Percentiles rank a stretch among this genome's conserved stretches.
phyloP scores from a whole-genome alignment of 2,797 vertebrate genomes.

The Acanthopagrus latus region DNA sequence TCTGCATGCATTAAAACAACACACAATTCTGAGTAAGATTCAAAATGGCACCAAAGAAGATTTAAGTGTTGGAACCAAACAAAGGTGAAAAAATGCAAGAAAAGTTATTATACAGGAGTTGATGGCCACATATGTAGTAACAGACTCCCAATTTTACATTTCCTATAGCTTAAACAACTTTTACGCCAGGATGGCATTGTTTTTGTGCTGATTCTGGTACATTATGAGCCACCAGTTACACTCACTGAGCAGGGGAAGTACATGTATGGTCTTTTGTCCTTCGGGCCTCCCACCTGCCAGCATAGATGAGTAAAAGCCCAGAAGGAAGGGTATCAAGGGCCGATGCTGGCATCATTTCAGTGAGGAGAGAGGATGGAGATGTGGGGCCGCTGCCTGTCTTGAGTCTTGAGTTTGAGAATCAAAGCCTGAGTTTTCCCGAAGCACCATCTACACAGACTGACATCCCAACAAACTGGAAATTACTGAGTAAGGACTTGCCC shows the following conservation, averaged over 20 bases:
- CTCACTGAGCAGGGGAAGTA: slow-evolving; percentile 45
- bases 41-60: too few relatives aligned
- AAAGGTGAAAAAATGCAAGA: neutral
- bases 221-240: slow-evolving; percentile 30
- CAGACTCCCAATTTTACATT: neutral
- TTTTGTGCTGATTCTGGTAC: slow-evolving; percentile 9
- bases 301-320: slow-evolving; percentile 44
- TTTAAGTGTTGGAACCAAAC: neutral
- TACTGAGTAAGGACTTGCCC: slow-evolving; percentile 15
- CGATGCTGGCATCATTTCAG: slow-evolving; percentile 48
- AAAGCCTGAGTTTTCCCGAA: slow-evolving; percentile 33
- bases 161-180: too few relatives aligned
- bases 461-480: slow-evolving; percentile 8
- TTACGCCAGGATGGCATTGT: neutral
- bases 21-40: too few relatives aligned
- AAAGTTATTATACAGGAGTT: neutral
- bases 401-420: slow-evolving; percentile 37
- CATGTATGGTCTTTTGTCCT: slow-evolving; percentile 45
- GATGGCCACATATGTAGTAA: neutral
- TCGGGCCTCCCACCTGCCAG: slow-evolving; percentile 39
- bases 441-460: slow-evolving; percentile 1
- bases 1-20: too few relatives aligned
- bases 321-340: slow-evolving; percentile 35
- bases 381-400: slow-evolving; percentile 25
- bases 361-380: slow-evolving; percentile 36